Base-by-base conservation (phyloP, 2,888 invertebrate species). In the Sminthurinus aureus region DNA sequence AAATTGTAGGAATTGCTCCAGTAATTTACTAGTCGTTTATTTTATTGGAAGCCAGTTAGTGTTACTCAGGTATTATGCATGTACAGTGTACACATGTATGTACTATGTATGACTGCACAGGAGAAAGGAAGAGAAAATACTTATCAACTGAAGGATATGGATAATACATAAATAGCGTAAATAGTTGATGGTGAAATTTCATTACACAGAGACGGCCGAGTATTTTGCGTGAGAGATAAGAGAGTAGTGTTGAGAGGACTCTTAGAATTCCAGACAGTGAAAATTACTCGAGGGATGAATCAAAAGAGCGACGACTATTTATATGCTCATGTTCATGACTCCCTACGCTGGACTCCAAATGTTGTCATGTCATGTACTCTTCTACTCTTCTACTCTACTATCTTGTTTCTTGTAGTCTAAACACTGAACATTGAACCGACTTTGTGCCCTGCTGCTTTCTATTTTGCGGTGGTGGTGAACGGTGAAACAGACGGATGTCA, bases 241-340 rank as follows among this genome's bases (percentile, higher is more conserved):
- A 69, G 69, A 69, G 69, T 38, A 38, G 38, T 38, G 38, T 38
- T 38, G 50, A 80, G 51, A 80, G 81, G 58, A 26, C 74, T 74
- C 74, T 58, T 81, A 74, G 74, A 81, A 81, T 81, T 81, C 74
- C 75, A 52, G 64, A 38, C 64, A 11, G 13, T 74, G 71, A n/a
- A 6, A 38, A 38, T 38, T 38, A 81, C 81, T 81, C 81, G 0
- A 64, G 81, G 81, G 81, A 81, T 81, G 81, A 81, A 81, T 81
- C 81, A 81, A 81, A 81, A 58, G 75, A 73, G 58, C n/a, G 20
- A 75, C 20, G 73, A 73, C 58, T 76, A 76, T 76, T 13, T 13
- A 76, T 24, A 24, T 71, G 22, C 26, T 76, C 50, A 76, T 58
- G 51, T 76, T 50, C 76, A 76, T 58, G 26, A 50, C 50, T 24